Base-by-base conservation (phyloP, 2,113 vertebrate species). In the Stercorarius parasiticus region DNA sequence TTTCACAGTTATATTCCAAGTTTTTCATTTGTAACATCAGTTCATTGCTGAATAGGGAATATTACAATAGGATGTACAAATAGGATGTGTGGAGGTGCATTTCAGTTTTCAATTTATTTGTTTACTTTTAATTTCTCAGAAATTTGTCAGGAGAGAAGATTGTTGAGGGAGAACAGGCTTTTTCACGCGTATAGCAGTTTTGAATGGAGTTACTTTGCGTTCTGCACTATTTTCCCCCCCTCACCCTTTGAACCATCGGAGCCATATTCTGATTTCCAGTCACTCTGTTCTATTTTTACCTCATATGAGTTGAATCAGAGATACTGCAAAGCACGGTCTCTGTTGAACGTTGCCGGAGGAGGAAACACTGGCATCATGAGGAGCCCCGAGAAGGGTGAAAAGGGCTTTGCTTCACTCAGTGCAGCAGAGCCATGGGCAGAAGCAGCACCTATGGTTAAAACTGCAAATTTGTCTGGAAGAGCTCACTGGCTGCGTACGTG, bases 301-400 rank as follows among this genome's bases (percentile, higher is more conserved):
- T 59, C 1, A 0, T 5, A 0, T 15, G 34, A 32, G 36, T 71
- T 6, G 15, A 88, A 30, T 0, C 20, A 2, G 21, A 69, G 36
- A 8, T 0, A 5, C 1, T 3, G 10, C 13, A 15, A 5, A 38
- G 49, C 27, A 15, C 2, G 6, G 49, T 11, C 12, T 9, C 30
- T 20, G 30, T 2, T 7, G n/a, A 62, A 27, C 4, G 6, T 45
- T 55, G n/a, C n/a, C 8, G 8, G 52, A 40, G 65, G 8, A 92
- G 43, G n/a, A 71, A 72, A 40, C 12, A 3, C 0, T 23, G 53
- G 19, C 30, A 32, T 20, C 11, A 3, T 0, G 2, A 78, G 53
- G 10, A 83, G 17, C 45, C 59, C 45, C 2, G 1, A 6, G 42
- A n/a, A 82, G 43, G n/a, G 7, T 40, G 52, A 45, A 64, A 53